These are phyloP conservation scores for Dromaius novaehollandiae DNA, from an alignment of 2,113 vertebrate genomes.

Conservation along the genomic window DNA sequence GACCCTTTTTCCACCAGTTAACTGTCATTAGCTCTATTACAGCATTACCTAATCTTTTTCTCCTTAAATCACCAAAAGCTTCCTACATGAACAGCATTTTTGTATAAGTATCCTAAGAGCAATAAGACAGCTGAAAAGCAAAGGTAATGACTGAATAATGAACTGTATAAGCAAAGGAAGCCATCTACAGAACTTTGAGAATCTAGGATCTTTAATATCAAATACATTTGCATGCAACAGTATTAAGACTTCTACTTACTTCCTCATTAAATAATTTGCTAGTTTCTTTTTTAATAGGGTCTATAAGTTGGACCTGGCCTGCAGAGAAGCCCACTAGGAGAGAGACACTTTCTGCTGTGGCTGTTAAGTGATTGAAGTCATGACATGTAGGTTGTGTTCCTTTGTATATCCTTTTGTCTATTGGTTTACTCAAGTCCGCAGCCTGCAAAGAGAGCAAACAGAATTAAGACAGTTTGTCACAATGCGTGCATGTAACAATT, in stretches of 20 bases:
- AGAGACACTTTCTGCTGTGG: conserved; percentile 96
- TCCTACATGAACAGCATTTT: background rate
- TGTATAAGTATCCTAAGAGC: background rate
- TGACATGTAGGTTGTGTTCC: conserved; percentile 99
- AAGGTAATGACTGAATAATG: background rate
- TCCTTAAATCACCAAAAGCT: background rate
- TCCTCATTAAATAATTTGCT: conserved; percentile 99
- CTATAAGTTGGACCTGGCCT: conserved; percentile 98
- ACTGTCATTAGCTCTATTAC: background rate
- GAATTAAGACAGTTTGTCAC: conserved; percentile 56
- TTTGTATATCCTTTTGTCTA: conserved; percentile 99
- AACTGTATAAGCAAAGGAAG: background rate
- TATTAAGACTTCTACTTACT: conserved; percentile 82
- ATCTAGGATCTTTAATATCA: background rate
- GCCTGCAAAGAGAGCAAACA: conserved; percentile 83
- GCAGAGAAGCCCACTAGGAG: conserved; percentile 99
- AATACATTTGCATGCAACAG: conserved; percentile 37
- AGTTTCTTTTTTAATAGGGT: conserved; percentile 99
- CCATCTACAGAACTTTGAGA: background rate
- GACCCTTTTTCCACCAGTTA: background rate
- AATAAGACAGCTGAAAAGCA: conserved; percentile 11
- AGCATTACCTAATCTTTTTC: background rate
- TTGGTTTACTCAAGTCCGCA: conserved; percentile 97
- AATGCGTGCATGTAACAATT: background rate
- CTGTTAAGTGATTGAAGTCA: conserved; percentile 98